A percentile compares a stretch with the other conserved stretches of the same genome.
These are phyloP conservation scores for Okapia johnstoni DNA, from an alignment of 2,113 vertebrate species.

Conservation along the genomic window DNA sequence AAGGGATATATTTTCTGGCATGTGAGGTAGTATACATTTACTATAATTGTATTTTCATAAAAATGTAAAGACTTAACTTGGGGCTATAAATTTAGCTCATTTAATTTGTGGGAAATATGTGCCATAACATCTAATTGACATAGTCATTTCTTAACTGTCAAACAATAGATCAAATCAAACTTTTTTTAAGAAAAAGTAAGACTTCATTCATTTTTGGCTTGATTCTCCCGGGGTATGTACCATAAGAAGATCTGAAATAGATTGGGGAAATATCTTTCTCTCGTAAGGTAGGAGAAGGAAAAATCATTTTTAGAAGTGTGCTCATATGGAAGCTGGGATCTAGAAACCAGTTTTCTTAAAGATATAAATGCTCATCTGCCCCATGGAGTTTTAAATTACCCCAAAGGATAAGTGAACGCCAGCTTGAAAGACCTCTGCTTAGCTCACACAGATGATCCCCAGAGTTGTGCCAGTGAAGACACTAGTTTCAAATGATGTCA, in stretches of 20 bases:
- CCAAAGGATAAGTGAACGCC: not conserved
- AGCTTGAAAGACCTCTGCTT: not conserved
- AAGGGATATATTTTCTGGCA: not conserved
- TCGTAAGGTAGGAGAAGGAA: not conserved
- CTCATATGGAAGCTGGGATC: not conserved
- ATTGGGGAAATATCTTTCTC: not conserved
- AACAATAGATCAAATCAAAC: not conserved
- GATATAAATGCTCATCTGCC: not conserved
- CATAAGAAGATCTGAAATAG: not conserved
- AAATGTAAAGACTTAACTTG: not conserved
- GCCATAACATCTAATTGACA: not conserved
- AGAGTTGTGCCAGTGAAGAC: not conserved
- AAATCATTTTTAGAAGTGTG: not conserved
- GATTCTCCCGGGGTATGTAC: not conserved
- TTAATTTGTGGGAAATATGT: not conserved
- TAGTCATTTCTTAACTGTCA: not conserved
- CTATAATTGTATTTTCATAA: constrained; percentile 4
- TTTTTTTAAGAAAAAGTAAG: not conserved
- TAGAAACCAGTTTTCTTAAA: not conserved
- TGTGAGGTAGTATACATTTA: not conserved
- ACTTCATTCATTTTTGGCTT: not conserved
- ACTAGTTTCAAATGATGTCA: not conserved
- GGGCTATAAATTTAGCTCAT: not conserved
- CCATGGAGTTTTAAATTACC: not conserved
- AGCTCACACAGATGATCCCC: not conserved